Base-by-base conservation (phyloP, 2,888 invertebrate genomes). In the Nephrotoma appendiculata region DNA sequence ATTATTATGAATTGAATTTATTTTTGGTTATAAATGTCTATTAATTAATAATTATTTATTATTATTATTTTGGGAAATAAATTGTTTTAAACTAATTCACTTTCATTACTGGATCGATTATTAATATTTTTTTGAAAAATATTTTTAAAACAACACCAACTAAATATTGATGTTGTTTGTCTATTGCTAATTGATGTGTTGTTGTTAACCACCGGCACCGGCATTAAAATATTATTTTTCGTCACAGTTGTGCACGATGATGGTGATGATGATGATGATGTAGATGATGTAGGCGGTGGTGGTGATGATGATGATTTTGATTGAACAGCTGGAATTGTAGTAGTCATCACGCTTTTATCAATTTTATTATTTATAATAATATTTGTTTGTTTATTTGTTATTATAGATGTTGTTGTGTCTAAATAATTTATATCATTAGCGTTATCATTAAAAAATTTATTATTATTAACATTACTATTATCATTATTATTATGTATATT, bases 11-110 rank as follows among this genome's bases (percentile, higher is more conserved):
- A 42, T 84, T 84, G 15, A 84, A 41, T 41, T 19, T 5, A 42
- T 84, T 84, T 84, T 83, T 83, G 41, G 12, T 84, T 84, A n/a
- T n/a, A 84, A 84, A 41, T 41, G 41, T 84, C 43, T 84, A 84
- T 84, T 42, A 41, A 84, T 84, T 71, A 6, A 15, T 84, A 42
- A 84, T 84, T n/a, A 31, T 83, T 19, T 83, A n/a, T 41, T 52
- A 52, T 41, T 52, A 52, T 52, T 52, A 52, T 52, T 52, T 52
- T 15, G 15, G 3, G 31, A 52, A 52, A 52, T 71, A 71, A 71
- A 71, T 71, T 84, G 41, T 84, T 84, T 84, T 84, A 84, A 84
- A 84, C 84, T 84, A 84, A 84, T 84, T 84, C 84, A 84, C 84
- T 84, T 84, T 84, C 84, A 84, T 71, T 71, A 71, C 15, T 84